Percentiles rank a stretch among this genome's conserved stretches.
Conservation (phyloP, 2,797 vertebrate species). For the Lemur catta region DNA sequence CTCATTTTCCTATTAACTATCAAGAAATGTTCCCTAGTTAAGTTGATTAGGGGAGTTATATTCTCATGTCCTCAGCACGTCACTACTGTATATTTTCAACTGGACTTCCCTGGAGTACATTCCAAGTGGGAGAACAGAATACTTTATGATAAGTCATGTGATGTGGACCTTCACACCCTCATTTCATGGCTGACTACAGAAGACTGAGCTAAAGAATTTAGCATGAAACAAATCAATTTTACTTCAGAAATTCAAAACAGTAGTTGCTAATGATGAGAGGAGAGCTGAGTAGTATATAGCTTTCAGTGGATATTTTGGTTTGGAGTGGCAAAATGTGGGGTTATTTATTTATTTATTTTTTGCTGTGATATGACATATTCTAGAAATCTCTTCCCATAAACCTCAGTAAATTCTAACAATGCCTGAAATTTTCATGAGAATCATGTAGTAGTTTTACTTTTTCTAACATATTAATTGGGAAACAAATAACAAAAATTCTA, state of each 20-base stretch:
- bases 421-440: not conserved
- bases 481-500: not conserved
- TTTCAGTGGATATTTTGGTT: not conserved
- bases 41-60: not conserved
- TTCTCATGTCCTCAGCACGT: too few species aligned
- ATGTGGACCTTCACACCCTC: not conserved
- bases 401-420: not conserved
- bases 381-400: not conserved
- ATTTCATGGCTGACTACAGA: not conserved
- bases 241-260: not conserved
- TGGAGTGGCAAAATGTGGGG: not conserved
- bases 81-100: not conserved
- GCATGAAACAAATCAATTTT: not conserved
- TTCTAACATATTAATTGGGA: not conserved
- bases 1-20: not conserved
- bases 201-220: not conserved
- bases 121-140: not conserved
- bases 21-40: not conserved
- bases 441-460: not conserved
- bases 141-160: not conserved
- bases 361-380: not conserved
- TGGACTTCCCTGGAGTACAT: not conserved
- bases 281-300: not conserved
- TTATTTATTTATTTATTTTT: not conserved
- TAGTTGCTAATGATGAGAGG: not conserved